A percentile compares a stretch with the other conserved stretches of the same genome.
phyloP scores from a whole-genome alignment of 30 jellyfish, hydroid and myxozoan genomes.

The Nemopilema nomurai region DNA sequence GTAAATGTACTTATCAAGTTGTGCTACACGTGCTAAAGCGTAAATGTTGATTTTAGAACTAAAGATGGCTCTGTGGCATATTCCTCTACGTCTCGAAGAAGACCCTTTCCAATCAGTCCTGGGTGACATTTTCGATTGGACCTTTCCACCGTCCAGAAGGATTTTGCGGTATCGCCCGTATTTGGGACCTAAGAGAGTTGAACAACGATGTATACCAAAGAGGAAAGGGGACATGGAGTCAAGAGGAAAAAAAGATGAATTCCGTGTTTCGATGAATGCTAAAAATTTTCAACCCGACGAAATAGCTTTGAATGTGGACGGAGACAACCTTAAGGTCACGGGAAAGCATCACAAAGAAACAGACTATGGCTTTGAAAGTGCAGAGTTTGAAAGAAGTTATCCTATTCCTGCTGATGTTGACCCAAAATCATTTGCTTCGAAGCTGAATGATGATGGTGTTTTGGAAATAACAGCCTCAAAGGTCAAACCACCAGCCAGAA shows the following conservation, averaged over 20 bases:
- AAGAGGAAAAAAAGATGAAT: background rate
- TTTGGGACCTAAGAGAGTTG: background rate
- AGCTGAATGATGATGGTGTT: conserved; percentile 53
- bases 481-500: background rate
- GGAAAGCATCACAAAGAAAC: conserved; percentile 69
- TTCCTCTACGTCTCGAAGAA: conserved; percentile 15
- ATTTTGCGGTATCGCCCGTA: background rate
- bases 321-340: conserved; percentile 31
- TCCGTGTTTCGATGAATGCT: background rate
- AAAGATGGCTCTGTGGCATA: conserved; percentile 24
- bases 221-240: background rate
- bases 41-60: background rate
- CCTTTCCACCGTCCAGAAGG: background rate
- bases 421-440: conserved; percentile 44
- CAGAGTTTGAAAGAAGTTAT: conserved; percentile 68
- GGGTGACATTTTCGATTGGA: conserved; percentile 4
- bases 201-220: background rate
- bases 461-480: conserved; percentile 57
- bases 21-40: background rate
- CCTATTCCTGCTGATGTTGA: conserved; percentile 63
- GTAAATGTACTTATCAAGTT: no score
- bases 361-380: conserved; percentile 66
- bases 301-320: conserved; percentile 11
- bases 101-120: background rate
- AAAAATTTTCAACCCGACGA: conserved; percentile 20